phyloP scores from a whole-genome alignment of 2,888 invertebrate species.

The Ormyrus labotus region DNA sequence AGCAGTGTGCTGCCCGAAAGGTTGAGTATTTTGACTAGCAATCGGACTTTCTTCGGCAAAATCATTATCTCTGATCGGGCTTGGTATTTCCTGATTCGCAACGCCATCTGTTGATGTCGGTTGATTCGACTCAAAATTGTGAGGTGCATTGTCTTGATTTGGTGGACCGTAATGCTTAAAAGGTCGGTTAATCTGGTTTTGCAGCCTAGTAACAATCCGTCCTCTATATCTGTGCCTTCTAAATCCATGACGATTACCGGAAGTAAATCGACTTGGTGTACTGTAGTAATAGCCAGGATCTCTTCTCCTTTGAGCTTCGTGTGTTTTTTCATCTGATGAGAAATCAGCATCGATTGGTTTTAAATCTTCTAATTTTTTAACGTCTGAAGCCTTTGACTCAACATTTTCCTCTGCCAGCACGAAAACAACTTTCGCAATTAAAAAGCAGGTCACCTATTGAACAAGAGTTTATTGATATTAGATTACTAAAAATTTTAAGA shows the following conservation, averaged over 20 bases:
- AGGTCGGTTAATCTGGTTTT: slow-evolving; percentile 65
- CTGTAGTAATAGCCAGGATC: slow-evolving; percentile 68
- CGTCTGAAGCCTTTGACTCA: slow-evolving; percentile 41
- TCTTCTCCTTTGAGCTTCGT: slow-evolving; percentile 66
- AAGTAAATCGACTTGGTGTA: slow-evolving; percentile 59
- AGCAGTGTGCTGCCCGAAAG: slow-evolving; percentile 69
- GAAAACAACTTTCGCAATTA: slow-evolving; percentile 58
- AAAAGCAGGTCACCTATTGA: slow-evolving; percentile 61
- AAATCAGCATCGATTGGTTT: slow-evolving; percentile 32
- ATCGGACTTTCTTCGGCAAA: slow-evolving; percentile 68
- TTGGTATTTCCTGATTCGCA: slow-evolving; percentile 63
- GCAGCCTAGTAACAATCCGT: slow-evolving; percentile 62
- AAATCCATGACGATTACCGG: slow-evolving; percentile 7
- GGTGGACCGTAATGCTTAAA: slow-evolving; percentile 70
- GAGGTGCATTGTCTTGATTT: slow-evolving; percentile 57
- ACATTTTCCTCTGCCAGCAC: slow-evolving; percentile 54
- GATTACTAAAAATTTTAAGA: too few species aligned
- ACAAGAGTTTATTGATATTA: slow-evolving; percentile 11
- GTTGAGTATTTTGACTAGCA: slow-evolving; percentile 70
- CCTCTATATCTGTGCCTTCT: slow-evolving; percentile 58
- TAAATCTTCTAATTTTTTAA: not conserved
- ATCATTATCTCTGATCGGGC: slow-evolving; percentile 64
- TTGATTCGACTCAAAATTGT: slow-evolving; percentile 56
- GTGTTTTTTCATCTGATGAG: slow-evolving; percentile 51
- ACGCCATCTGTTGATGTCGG: slow-evolving; percentile 47